Base-by-base conservation (phyloP, 2,888 invertebrate species). In the Ptilodon capucinus region DNA sequence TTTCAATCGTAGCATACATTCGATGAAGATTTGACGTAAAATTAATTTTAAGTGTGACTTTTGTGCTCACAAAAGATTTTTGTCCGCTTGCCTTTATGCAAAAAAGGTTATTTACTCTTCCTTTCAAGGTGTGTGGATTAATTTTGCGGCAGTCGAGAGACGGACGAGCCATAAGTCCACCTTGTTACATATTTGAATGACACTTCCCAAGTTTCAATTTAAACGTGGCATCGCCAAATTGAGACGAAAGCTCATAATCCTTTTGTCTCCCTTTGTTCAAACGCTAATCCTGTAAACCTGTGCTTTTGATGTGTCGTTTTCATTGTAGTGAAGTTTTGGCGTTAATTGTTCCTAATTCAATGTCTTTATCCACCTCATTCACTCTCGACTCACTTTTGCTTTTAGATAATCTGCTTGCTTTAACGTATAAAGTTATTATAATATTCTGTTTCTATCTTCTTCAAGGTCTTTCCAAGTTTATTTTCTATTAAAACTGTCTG, bases 1-100 rank as follows among this genome's bases (percentile, higher is more conserved):
- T 67, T 61, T 81, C 38, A 40, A 30, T 47, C 53, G 42, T 13
- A 2, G 2, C 3, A 28, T 11, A n/a, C 2, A 1, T n/a, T 13
- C 21, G 9, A 51, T 54, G 53, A 58, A 66, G 68, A 71, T 60
- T 71, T 71, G 73, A 74, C 73, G 79, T 77, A 84, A 86, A 86
- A 80, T 85, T 86, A 86, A 89, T 87, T 87, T 84, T 74, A 84
- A 86, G 80, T 82, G 79, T 72, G 78, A 83, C 79, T 82, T 84
- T 60, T 58, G 44, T 79, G 69, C 70, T 69, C 76, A 84, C 84
- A 89, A 86, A 86, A 78, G 85, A 84, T 78, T 83, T 82, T 84
- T 80, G 85, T 83, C 79, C 82, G 76, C 76, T 78, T 65, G 65
- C 64, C 77, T 79, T 59, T 80, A 76, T 77, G 71, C 64, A 68